phyloP scores from a whole-genome alignment of 1,140 invertebrate genomes.

The Ceratoteleas bidentatus region DNA sequence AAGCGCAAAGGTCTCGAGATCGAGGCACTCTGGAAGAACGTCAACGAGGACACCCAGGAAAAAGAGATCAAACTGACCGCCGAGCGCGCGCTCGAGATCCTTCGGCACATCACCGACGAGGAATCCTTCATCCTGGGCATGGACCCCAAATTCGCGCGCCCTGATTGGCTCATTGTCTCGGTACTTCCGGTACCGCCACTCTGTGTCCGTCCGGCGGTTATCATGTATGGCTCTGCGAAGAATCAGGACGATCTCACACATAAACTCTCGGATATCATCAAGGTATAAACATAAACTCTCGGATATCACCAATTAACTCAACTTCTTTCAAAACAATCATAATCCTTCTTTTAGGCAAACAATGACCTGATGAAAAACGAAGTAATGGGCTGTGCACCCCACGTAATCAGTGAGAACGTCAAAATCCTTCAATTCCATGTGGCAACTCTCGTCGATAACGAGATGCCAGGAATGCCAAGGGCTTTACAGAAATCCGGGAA shows the following conservation, averaged over 20 bases:
- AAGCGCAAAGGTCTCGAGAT: constrained; percentile 94
- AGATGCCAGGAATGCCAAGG: constrained; percentile 98
- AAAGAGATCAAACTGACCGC: constrained; percentile 96
- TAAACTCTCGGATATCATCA: constrained; percentile 99
- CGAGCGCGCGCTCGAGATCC: constrained; percentile 97
- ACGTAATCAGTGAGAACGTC: constrained; percentile 98
- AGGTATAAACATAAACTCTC: constrained; percentile 98
- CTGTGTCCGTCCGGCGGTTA: constrained; percentile 96
- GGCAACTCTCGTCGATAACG: constrained; percentile 98
- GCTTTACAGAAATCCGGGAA: constrained; percentile 99
- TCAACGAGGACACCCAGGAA: constrained; percentile 99
- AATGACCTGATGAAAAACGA: constrained; percentile 98
- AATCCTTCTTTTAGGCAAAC: constrained; percentile 84
- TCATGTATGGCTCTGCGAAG: constrained; percentile 99
- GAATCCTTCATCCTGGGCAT: constrained; percentile 97
- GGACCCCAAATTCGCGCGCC: constrained; percentile 97
- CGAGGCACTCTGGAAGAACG: constrained; percentile 98
- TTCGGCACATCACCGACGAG: constrained; percentile 98
- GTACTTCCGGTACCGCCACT: constrained; percentile 98
- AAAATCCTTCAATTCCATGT: constrained; percentile 99
- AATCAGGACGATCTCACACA: constrained; percentile 99
- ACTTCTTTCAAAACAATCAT: too few species aligned
- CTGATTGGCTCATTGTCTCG: constrained; percentile 99
- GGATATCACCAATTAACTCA: constrained; percentile 99
- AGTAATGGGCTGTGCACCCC: constrained; percentile 96